Evolutionary conservation across 2,113 vertebrate genomes (phyloP), one percentile per base, ranked within the genome.

Genomic region (Panurus biarmicus): DNA sequence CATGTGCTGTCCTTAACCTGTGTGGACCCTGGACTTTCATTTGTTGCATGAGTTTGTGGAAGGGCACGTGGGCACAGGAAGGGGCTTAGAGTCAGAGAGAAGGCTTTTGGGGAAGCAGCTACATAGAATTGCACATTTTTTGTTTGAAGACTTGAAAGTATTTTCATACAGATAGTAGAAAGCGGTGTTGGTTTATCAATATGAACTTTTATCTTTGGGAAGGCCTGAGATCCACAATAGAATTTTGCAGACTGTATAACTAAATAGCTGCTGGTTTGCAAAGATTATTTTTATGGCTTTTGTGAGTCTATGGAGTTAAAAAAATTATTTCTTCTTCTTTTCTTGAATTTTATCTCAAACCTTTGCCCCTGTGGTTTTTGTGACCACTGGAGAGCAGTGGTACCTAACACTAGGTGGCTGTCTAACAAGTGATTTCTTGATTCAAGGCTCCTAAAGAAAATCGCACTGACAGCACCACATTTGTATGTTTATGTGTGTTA

Each of bases 401-500:
- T 47, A 22, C 29, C 62, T 71, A 83, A 91, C 96, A 3, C 94
- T 96, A 96, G 95, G 57, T 94, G 95, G 95, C 96, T 74, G 53
- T 90, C 87, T 95, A 78, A 74, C 85, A 84, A 95, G 48, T n/a
- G 10, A 53, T 77, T 88, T 80, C 74, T 66, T 38, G 14, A 61
- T 62, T 48, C 40, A 16, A 20, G 44, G 9, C 67, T 93, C 28
- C 36, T 58, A 14, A 82, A 62, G 29, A 65, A 87, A 53, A 65
- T 73, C 7, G 4, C 5, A 0, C 71, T 33, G 14, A 12, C 83
- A 60, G 73, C 65, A n/a, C 19, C 11, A 6, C 35, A n/a, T 65
- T 5, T 66, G 10, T 57, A 20, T 71, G 61, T 66, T 50, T 50
- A 15, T 87, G 73, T 4, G 2, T 29, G 40, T 54, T 75, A 36